These are phyloP conservation scores for Bursaphelenchus mucronatus DNA, from an alignment of 1,140 invertebrate species.

Conservation along the genomic window DNA sequence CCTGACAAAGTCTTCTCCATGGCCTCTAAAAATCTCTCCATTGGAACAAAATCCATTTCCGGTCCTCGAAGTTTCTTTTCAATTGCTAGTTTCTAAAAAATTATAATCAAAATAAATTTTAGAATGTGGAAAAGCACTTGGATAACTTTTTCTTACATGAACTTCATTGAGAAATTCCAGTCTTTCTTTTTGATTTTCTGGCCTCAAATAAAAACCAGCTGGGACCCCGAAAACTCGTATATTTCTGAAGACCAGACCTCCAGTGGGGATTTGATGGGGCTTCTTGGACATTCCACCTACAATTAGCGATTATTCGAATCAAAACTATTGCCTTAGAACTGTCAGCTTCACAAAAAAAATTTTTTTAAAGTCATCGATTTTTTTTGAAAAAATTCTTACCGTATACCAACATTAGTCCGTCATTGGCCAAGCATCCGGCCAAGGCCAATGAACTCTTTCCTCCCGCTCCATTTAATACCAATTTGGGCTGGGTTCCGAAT, in stretches of 20 bases:
- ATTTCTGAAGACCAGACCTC: constrained; percentile 60
- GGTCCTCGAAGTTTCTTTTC: constrained; percentile 27
- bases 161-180: constrained; percentile 39
- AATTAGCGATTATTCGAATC: not conserved
- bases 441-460: constrained; percentile 81
- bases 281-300: constrained; percentile 84
- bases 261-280: constrained; percentile 69
- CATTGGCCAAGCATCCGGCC: constrained; percentile 70
- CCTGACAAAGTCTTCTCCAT: constrained; percentile 20
- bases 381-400: constrained; percentile 60
- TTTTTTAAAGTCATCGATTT: too few relatives aligned
- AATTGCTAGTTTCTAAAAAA: constrained; percentile 23
- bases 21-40: constrained; percentile 21
- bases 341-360: too few relatives aligned
- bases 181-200: constrained; percentile 22
- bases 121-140: too few relatives aligned
- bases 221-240: constrained; percentile 41
- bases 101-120: not conserved
- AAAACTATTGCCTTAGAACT: not conserved
- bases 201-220: constrained; percentile 39
- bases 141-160: constrained; percentile 23
- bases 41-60: constrained; percentile 22
- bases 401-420: constrained; percentile 86
- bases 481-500: constrained; percentile 69
- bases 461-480: constrained; percentile 92